A percentile compares a stretch with the other conserved stretches of the same genome.
Evolutionary conservation across 2,888 invertebrate genomes (phyloP).

Genomic region (Phengaris alcon): DNA sequence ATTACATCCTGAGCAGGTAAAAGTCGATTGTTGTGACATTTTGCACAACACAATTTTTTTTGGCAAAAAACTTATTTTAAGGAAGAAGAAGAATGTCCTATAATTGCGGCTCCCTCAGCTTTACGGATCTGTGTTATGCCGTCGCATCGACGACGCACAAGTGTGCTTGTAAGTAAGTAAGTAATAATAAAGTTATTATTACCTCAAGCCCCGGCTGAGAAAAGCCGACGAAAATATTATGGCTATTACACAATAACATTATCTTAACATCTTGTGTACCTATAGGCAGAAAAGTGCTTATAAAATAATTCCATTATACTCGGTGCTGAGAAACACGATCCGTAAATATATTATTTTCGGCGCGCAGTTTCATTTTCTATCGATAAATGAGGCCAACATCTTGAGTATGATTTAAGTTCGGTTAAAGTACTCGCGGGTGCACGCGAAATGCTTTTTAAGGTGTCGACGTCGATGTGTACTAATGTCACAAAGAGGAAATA

Average conservation of each 20-base stretch:
- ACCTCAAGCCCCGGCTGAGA: background rate
- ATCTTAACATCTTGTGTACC: background rate
- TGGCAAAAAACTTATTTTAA: too few relatives aligned
- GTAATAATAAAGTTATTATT: background rate
- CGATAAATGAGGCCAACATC: conserved; percentile 7
- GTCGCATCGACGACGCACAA: background rate
- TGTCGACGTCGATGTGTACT: too few relatives aligned
- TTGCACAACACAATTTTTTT: too few relatives aligned
- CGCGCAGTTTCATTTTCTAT: background rate
- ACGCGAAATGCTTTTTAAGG: too few relatives aligned
- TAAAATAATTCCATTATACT: background rate
- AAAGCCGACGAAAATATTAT: background rate
- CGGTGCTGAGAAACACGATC: conserved; percentile 8
- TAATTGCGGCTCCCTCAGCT: background rate
- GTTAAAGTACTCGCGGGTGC: background rate
- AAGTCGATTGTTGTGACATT: too few relatives aligned
- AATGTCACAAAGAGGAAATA: too few relatives aligned
- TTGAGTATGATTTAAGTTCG: background rate
- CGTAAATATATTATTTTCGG: conserved; percentile 1
- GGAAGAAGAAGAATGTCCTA: too few relatives aligned
- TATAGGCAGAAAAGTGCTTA: background rate
- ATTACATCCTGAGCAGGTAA: too few relatives aligned
- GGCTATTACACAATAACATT: background rate
- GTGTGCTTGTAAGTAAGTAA: too few relatives aligned
- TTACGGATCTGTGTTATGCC: background rate